phyloP scores from a whole-genome alignment of 1,140 invertebrate species.

The Ceratina calcarata region DNA sequence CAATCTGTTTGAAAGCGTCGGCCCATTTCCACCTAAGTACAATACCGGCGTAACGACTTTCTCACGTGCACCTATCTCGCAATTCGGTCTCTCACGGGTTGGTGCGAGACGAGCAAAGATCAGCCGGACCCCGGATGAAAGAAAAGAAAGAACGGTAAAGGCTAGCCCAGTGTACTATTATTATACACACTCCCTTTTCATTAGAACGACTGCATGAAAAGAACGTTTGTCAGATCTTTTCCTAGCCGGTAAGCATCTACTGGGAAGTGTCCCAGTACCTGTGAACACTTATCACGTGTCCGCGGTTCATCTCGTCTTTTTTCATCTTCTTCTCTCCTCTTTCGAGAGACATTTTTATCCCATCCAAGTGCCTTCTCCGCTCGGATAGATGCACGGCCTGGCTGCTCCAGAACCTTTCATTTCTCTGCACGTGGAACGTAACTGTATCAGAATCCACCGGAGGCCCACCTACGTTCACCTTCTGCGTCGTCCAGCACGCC shows the following conservation, averaged over 20 bases:
- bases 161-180: constrained; percentile 26
- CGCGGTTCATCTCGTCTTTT: background rate
- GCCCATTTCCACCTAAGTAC: background rate
- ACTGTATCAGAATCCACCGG: constrained; percentile 45
- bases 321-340: background rate
- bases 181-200: background rate
- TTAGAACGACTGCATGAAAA: too few species aligned
- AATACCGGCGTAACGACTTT: background rate
- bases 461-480: constrained; percentile 56
- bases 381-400: constrained; percentile 27
- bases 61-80: constrained; percentile 5
- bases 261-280: too few species aligned
- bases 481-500: constrained; percentile 19
- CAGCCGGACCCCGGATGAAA: too few species aligned
- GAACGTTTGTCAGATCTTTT: too few species aligned
- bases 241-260: too few species aligned
- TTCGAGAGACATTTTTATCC: constrained; percentile 33
- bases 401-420: constrained; percentile 43
- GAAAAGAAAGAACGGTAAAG: too few species aligned
- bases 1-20: constrained; percentile 2
- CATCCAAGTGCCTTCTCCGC: constrained; percentile 36
- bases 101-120: background rate
- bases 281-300: constrained; percentile 15
- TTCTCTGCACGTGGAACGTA: constrained; percentile 42
- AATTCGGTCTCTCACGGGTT: background rate